Evolutionary conservation across 2,113 vertebrate genomes (phyloP).

Genomic region (Xenus cinereus): DNA sequence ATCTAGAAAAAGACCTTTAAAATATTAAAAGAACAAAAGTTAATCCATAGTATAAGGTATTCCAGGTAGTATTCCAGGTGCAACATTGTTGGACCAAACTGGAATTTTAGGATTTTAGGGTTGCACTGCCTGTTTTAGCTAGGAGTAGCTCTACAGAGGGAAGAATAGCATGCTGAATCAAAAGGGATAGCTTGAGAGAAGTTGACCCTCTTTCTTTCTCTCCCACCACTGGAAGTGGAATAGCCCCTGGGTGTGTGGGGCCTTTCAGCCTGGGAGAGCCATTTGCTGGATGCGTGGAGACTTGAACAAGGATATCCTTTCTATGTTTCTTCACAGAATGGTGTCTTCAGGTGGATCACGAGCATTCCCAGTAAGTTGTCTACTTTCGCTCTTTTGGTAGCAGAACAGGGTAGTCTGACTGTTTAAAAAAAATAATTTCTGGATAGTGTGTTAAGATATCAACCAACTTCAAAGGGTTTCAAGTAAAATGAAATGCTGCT

Average conservation of each 20-base stretch:
- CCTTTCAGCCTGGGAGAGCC: background rate
- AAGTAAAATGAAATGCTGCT: background rate
- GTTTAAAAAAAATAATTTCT: background rate
- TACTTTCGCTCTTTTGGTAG: background rate
- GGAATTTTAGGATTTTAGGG: background rate
- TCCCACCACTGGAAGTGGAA: background rate
- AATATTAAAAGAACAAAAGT: background rate
- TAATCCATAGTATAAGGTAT: background rate
- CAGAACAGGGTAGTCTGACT: background rate
- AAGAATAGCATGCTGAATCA: fast-evolving
- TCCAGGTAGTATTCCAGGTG: background rate
- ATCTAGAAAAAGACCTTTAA: background rate
- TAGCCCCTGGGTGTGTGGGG: background rate
- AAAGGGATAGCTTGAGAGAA: background rate
- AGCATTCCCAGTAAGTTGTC: background rate
- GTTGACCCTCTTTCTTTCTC: background rate
- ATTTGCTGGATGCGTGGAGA: background rate
- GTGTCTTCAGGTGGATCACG: background rate
- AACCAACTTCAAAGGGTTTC: background rate
- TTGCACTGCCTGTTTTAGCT: background rate
- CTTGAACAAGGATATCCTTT: background rate
- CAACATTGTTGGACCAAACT: background rate
- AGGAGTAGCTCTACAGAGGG: background rate
- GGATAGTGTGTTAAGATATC: fast-evolving
- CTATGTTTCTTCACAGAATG: background rate